Evolutionary conservation across 2,113 vertebrate species (phyloP), one percentile per base, ranked within the genome.

Genomic region (Egretta garzetta): DNA sequence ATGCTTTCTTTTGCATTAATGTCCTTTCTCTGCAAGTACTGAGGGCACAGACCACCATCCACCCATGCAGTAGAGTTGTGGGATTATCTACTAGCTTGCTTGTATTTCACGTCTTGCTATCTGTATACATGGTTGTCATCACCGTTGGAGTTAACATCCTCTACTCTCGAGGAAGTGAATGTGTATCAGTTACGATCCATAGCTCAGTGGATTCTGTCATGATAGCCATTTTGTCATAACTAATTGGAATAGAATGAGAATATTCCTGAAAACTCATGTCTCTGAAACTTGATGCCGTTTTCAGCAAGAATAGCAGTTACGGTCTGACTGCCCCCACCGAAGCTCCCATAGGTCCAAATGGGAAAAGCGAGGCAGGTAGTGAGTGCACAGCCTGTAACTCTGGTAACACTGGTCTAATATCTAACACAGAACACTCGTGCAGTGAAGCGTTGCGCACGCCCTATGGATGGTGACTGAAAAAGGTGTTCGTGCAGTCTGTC

Each of bases 391-490:
- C 1, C 28, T 4, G 0, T 52, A 43, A 14, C 50, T 49, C 30
- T 58, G 37, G 0, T n/a, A 8, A 4, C 12, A 1, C 3, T 30
- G 59, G 14, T 24, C 20, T 14, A 2, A 2, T 21, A 21, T 2
- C 24, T 52, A 3, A 11, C 2, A 1, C 35, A 32, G 76, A 47
- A 12, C 53, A 19, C 0, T 0, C 0, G 2, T 39, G 47, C 32
- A 26, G 16, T 24, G 53, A 47, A 80, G 66, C 41, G 5, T 5
- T 30, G 8, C 37, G 35, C 3, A 0, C 22, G 47, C 47, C 50
- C 41, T 50, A 37, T n/a, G 56, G 26, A 10, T 37, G 41, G 50
- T 86, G 28, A 4, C 45, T 52, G 33, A 7, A 39, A 52, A 3
- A 5, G 35, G 16, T 59, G 27, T 30, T 52, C 1, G 1, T n/a